Conservation (phyloP, 2,113 vertebrate genomes). For the Cyanoderma ruficeps region DNA sequence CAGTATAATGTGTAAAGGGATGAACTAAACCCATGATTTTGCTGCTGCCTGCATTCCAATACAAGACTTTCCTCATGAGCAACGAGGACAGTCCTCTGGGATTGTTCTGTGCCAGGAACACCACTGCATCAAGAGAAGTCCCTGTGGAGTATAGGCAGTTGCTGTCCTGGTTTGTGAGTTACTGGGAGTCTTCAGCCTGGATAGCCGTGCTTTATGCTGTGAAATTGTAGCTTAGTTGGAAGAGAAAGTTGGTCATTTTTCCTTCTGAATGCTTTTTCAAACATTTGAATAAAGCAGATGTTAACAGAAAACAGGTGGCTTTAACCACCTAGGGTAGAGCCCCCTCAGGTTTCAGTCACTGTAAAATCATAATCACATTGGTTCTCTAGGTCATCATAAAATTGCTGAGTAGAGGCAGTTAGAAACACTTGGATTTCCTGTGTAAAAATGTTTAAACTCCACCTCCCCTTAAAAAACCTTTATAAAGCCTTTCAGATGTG, state of each 20-base stretch:
- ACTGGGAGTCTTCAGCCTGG: neutral
- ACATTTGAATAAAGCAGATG: neutral
- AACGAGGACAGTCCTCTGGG: neutral
- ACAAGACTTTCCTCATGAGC: neutral
- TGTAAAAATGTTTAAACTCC: neutral
- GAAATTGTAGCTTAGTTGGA: neutral
- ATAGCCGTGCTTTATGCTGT: neutral
- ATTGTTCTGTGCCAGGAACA: neutral
- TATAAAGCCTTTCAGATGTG: neutral
- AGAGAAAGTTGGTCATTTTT: neutral
- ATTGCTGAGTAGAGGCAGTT: neutral
- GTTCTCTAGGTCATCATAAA: neutral
- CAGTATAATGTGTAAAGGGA: neutral
- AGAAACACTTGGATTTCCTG: neutral
- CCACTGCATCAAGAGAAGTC: neutral
- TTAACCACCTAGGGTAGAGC: neutral
- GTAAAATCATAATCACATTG: neutral
- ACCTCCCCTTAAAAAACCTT: neutral
- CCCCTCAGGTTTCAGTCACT: neutral
- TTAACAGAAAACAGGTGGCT: neutral
- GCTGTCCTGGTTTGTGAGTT: neutral
- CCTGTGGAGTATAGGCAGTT: accelerated
- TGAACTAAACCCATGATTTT: neutral
- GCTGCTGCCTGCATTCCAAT: neutral
- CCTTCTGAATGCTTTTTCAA: neutral